Evolutionary conservation across 2,113 vertebrate genomes (phyloP).

Genomic region (Rhineura floridana): DNA sequence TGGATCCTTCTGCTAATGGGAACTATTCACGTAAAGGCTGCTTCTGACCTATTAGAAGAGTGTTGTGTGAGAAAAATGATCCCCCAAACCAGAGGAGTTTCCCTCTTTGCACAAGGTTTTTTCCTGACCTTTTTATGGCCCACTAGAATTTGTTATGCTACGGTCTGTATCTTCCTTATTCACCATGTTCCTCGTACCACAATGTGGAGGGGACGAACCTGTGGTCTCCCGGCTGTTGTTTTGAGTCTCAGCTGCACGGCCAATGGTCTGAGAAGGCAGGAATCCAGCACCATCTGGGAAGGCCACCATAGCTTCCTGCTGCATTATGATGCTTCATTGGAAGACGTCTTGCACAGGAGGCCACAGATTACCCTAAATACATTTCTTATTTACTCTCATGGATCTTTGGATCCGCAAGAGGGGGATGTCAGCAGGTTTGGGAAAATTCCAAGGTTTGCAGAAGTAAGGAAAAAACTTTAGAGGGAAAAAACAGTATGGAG

Average conservation of each 20-base stretch:
- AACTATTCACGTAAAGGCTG: not conserved
- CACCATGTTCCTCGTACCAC: too few relatives aligned
- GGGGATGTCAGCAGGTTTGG: too few relatives aligned
- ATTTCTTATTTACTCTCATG: not conserved
- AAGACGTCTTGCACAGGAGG: not conserved
- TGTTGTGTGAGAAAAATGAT: not conserved
- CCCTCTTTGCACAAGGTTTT: not conserved
- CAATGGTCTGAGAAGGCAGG: not conserved
- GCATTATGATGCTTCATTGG: not conserved
- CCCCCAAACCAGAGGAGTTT: not conserved
- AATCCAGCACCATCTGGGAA: not conserved
- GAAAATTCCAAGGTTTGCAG: too few relatives aligned
- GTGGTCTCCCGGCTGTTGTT: not conserved
- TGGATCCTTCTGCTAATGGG: not conserved
- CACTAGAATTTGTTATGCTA: not conserved
- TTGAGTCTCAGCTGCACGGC: not conserved
- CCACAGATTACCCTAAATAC: not conserved
- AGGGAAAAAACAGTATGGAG: too few relatives aligned
- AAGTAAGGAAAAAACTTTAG: too few relatives aligned
- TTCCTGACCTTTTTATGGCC: not conserved
- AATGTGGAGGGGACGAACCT: too few relatives aligned
- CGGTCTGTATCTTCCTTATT: not conserved
- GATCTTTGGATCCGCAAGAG: not conserved
- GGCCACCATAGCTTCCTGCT: not conserved
- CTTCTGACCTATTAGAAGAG: not conserved